Base-by-base conservation (phyloP, 2,888 invertebrate species). In the Coremacera marginata region DNA sequence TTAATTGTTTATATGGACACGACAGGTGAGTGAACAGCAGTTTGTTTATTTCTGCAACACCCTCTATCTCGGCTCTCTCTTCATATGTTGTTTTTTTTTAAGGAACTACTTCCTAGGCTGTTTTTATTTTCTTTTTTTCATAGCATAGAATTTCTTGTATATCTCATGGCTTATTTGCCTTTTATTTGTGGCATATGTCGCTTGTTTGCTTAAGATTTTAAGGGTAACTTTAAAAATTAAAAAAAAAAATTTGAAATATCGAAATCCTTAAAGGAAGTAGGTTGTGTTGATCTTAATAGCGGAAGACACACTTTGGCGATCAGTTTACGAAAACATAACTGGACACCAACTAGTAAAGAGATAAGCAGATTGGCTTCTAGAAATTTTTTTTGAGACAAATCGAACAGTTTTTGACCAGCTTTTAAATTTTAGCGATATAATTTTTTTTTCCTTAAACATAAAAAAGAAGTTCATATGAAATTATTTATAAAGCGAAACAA, bases 1-100 rank as follows among this genome's bases (percentile, higher is more conserved):
- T 91, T 95, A 81, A 91, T 95, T 63, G 92, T 95, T 82, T 95
- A 95, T 89, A 95, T 95, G 93, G 94, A 95, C 88, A 94, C 94
- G 83, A 94, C 93, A 90, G 94, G 95, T 95, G 89, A 91, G 88
- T 84, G 72, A 25, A 44, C 44, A 44, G 57, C 57, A 22, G 22
- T 60, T n/a, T 60, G 57, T 60, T 60, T 60, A 27, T 37, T 25
- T 55, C 70, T 55, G 11, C 57, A 7, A 19, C 25, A 11, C 57
- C 57, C 19, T 27, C 55, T 22, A 31, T 34, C 1, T 19, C 19
- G 19, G 19, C 52, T 5, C 7, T 71, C 57, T 14, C 14, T 44
- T 51, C 51, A 19, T 52, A 34, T 34, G 25, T 27, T 11, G 22
- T 4, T 49, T 73, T 22, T n/a, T 65, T 52, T 65, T 52, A 14